Evolutionary conservation across 2,888 invertebrate genomes (phyloP).

Genomic region (Lamproptera curius): DNA sequence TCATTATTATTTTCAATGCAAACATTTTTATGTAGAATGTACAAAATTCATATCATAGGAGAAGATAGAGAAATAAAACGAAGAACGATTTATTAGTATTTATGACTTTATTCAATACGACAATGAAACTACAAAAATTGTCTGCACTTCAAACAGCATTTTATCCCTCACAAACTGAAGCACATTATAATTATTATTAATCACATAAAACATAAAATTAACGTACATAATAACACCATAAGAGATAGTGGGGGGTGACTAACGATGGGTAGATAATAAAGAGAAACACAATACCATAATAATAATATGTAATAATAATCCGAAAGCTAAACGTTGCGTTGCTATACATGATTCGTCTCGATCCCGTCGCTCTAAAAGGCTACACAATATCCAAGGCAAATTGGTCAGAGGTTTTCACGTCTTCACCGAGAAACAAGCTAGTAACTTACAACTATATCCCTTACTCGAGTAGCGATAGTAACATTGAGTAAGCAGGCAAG

Average conservation of each 20-base stretch:
- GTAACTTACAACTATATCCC: slow-evolving; percentile 63
- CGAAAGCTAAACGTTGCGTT: slow-evolving; percentile 68
- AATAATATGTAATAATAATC: slow-evolving; percentile 40
- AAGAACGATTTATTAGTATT: slow-evolving; percentile 55
- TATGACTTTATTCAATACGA: slow-evolving; percentile 78
- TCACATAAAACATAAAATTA: slow-evolving; percentile 66
- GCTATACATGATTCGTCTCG: slow-evolving; percentile 72
- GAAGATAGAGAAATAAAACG: slow-evolving; percentile 34
- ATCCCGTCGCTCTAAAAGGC: slow-evolving; percentile 68
- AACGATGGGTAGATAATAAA: slow-evolving; percentile 73
- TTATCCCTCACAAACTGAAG: slow-evolving; percentile 74
- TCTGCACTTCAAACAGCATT: slow-evolving; percentile 75
- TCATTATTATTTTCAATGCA: too few species aligned
- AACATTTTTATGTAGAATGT: too few species aligned
- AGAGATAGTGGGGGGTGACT: slow-evolving; percentile 61
- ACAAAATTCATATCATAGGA: too few species aligned
- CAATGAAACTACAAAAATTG: slow-evolving; percentile 79
- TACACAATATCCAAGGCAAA: slow-evolving; percentile 77
- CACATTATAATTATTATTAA: slow-evolving; percentile 54
- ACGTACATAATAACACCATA: slow-evolving; percentile 58
- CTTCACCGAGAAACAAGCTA: slow-evolving; percentile 71
- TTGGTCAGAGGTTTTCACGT: slow-evolving; percentile 74
- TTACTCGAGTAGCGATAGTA: slow-evolving; percentile 58
- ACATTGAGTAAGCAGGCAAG: slow-evolving; percentile 61
- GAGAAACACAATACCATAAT: too few species aligned